These are phyloP conservation scores for Pteronura brasiliensis DNA, from an alignment of 2,113 vertebrate genomes.

Conservation along the genomic window DNA sequence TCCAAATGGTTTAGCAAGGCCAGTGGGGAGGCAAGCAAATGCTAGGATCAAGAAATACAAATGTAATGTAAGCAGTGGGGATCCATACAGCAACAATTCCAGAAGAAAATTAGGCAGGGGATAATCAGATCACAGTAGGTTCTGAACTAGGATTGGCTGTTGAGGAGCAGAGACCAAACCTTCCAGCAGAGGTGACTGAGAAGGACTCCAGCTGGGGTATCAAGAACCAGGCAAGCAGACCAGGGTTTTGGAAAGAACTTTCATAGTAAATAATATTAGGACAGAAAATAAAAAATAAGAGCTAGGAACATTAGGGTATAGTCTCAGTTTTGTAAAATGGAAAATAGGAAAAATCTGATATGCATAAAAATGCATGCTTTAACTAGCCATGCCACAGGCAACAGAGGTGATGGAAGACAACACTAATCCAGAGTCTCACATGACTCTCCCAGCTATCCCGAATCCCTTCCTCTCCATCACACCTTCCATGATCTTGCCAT, in stretches of 20 bases:
- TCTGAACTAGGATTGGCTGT: neutral
- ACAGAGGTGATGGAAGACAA: neutral
- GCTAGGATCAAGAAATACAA: neutral
- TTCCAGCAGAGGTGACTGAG: neutral
- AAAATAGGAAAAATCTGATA: neutral
- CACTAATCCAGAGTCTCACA: neutral
- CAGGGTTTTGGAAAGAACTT: neutral
- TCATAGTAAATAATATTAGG: neutral
- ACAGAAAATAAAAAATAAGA: neutral
- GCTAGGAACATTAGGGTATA: neutral
- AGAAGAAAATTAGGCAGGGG: neutral
- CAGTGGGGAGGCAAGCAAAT: neutral
- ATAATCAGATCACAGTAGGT: neutral
- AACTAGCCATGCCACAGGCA: neutral
- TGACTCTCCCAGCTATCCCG: neutral
- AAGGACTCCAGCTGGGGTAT: neutral
- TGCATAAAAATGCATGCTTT: neutral
- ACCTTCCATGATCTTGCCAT: neutral
- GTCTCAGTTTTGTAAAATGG: neutral
- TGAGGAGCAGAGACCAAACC: neutral
- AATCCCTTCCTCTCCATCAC: neutral
- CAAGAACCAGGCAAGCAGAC: neutral
- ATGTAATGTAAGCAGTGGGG: neutral
- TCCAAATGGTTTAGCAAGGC: neutral
- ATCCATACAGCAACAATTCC: neutral